phyloP scores from a whole-genome alignment of 2,888 invertebrate genomes.

The Resseliella maxima region DNA sequence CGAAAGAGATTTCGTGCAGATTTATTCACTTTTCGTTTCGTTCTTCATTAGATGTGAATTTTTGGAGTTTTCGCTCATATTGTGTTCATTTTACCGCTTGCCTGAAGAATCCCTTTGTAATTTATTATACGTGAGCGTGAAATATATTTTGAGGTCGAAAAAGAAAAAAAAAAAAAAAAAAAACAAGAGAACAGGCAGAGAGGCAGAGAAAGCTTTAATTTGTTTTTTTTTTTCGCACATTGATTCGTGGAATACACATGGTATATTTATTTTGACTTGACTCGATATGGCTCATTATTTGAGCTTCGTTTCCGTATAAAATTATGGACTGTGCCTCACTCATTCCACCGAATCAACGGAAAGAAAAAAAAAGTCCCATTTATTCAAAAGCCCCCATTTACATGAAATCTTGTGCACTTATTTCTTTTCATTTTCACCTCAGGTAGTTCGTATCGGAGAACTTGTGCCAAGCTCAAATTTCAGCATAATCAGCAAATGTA shows the following conservation, averaged over 20 bases:
- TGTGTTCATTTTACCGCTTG: neutral
- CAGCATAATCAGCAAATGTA: conserved; percentile 16
- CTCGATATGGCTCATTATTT: neutral
- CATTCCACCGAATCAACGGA: too few species aligned
- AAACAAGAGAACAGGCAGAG: too few species aligned
- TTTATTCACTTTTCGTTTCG: neutral
- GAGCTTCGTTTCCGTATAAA: neutral
- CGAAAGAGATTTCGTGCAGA: neutral
- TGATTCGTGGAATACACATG: neutral
- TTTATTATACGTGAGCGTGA: neutral
- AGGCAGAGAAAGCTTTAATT: neutral
- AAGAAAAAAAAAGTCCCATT: neutral
- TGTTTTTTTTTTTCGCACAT: neutral
- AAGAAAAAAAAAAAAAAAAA: too few species aligned
- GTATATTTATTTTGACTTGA: neutral
- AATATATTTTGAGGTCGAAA: neutral
- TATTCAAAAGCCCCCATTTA: neutral
- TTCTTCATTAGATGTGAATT: neutral
- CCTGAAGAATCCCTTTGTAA: neutral
- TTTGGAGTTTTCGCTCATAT: neutral
- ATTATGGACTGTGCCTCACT: neutral
- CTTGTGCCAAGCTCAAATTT: neutral
- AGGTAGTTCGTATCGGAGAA: neutral
- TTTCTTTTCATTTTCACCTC: neutral
- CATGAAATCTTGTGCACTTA: neutral